Conservation (phyloP, 2,888 invertebrate genomes). For the Trilocha varians region DNA sequence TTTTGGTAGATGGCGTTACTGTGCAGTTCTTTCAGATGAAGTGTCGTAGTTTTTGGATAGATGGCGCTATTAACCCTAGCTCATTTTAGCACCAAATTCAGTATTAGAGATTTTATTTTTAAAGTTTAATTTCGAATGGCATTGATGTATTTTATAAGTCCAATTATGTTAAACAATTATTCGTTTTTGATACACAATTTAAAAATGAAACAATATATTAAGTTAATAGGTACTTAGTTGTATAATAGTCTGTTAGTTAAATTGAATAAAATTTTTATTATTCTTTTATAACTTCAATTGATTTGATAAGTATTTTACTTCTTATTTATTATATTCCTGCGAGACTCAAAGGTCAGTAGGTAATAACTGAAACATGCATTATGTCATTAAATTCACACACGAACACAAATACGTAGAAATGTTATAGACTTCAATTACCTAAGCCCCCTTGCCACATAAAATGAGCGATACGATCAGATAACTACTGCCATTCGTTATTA, state of each 20-base stretch:
- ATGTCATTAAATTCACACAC: conserved; percentile 1
- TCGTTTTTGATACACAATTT: too few relatives aligned
- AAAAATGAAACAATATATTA: too few relatives aligned
- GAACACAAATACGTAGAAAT: conserved; percentile 6
- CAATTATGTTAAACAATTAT: too few relatives aligned
- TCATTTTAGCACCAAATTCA: not conserved
- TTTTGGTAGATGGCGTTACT: conserved; percentile 21
- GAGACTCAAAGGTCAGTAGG: not conserved
- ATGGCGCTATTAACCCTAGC: conserved; percentile 25
- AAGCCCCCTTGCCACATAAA: conserved; percentile 1
- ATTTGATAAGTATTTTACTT: too few relatives aligned
- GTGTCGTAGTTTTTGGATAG: conserved; percentile 21
- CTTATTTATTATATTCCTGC: not conserved
- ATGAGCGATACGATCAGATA: conserved; percentile 3
- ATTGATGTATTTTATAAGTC: too few relatives aligned
- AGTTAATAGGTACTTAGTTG: too few relatives aligned
- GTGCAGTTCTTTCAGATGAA: not conserved
- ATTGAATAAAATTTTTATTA: too few relatives aligned
- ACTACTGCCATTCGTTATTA: not conserved
- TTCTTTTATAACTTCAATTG: too few relatives aligned
- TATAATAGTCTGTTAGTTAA: too few relatives aligned
- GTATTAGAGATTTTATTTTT: too few relatives aligned
- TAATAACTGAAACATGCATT: not conserved
- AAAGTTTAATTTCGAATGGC: too few relatives aligned
- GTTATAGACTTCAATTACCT: conserved; percentile 6